These are phyloP conservation scores for Ifrita kowaldi DNA, from an alignment of 2,113 vertebrate species.

Conservation along the genomic window DNA sequence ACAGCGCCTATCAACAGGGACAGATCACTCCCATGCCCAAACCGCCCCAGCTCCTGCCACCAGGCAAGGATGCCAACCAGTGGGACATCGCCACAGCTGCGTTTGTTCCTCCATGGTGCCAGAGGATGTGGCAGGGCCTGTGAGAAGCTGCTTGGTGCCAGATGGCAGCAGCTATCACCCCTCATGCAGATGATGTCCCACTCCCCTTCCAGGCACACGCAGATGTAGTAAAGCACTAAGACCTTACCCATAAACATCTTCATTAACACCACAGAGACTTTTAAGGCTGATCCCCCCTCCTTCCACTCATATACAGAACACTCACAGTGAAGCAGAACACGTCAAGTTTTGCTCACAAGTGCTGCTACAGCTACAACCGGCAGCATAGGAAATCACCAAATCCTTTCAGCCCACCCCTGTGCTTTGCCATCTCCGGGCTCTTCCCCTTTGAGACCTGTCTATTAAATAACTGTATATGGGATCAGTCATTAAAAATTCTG, in stretches of 20 bases:
- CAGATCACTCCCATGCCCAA: background rate
- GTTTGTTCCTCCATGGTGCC: rapidly evolving
- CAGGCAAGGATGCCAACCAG: background rate
- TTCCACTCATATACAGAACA: background rate
- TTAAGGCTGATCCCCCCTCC: background rate
- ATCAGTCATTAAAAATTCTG: background rate
- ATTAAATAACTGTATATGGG: background rate
- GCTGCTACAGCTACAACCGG: background rate
- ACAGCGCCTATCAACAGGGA: rapidly evolving
- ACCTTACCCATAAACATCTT: background rate
- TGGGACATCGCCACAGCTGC: background rate
- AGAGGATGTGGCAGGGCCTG: rapidly evolving
- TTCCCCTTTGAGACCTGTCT: background rate
- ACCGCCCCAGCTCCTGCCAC: background rate
- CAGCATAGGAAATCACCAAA: background rate
- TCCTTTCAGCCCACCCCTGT: background rate
- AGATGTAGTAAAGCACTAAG: background rate
- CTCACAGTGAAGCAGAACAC: background rate
- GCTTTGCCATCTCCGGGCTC: rapidly evolving
- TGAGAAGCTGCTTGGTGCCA: background rate
- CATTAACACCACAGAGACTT: background rate
- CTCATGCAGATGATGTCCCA: background rate
- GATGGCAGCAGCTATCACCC: rapidly evolving
- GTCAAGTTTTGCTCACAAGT: background rate
- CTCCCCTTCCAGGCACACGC: background rate